These are phyloP conservation scores for Metopolophium dirhodum DNA, from an alignment of 1,140 invertebrate species.

Conservation along the genomic window DNA sequence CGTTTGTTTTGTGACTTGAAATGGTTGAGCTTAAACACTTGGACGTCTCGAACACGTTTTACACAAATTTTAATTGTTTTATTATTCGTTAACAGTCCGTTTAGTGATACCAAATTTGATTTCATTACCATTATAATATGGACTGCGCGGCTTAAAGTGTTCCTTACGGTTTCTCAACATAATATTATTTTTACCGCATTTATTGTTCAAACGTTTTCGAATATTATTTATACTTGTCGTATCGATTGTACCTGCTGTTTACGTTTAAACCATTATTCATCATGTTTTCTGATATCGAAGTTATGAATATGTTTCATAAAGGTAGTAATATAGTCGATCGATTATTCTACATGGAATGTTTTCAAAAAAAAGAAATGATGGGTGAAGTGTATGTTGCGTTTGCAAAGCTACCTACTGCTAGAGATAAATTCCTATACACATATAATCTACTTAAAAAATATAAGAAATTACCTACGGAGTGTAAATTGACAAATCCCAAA, in stretches of 20 bases:
- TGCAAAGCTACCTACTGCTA: background rate
- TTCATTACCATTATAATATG: background rate
- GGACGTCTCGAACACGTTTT: background rate
- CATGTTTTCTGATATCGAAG: background rate
- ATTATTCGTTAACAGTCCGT: background rate
- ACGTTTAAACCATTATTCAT: background rate
- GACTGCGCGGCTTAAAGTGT: background rate
- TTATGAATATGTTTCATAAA: background rate
- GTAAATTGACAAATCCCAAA: background rate
- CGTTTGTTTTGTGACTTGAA: background rate
- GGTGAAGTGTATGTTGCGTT: background rate
- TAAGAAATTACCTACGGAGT: background rate
- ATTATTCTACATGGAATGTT: background rate
- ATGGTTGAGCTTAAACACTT: background rate
- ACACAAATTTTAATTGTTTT: background rate
- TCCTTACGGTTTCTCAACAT: background rate
- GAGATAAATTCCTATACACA: slow-evolving; percentile 19
- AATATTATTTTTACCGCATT: background rate
- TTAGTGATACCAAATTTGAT: background rate
- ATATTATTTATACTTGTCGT: background rate
- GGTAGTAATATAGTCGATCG: background rate
- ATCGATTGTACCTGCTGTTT: background rate
- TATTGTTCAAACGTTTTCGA: background rate
- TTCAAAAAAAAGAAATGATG: background rate
- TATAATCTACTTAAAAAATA: background rate